Conservation (phyloP, 2,888 invertebrate genomes). For the Crepidodera aurea region DNA sequence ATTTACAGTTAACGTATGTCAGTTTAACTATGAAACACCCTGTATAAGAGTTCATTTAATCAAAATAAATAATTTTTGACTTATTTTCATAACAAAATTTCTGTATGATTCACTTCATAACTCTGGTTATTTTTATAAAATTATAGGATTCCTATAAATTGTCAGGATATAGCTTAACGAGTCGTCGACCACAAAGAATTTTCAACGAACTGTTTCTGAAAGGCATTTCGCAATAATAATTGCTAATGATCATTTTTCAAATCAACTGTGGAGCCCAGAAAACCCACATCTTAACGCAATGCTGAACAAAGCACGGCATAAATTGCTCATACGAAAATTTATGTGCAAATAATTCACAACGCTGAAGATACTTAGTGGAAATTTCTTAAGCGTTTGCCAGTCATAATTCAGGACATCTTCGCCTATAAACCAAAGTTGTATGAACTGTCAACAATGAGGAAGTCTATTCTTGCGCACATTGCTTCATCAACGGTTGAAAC, state of each 20-base stretch:
- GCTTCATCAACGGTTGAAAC: slow-evolving; percentile 33
- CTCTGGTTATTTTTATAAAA: background rate
- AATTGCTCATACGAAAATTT: slow-evolving; percentile 56
- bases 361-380: slow-evolving; percentile 28
- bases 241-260: slow-evolving; percentile 10
- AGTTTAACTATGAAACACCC: too few relatives aligned
- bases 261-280: background rate
- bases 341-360: slow-evolving; percentile 56
- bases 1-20: too few relatives aligned
- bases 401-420: slow-evolving; percentile 44
- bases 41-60: too few relatives aligned
- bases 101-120: too few relatives aligned
- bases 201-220: slow-evolving; percentile 1
- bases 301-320: slow-evolving; percentile 52
- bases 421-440: slow-evolving; percentile 45
- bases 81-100: too few relatives aligned
- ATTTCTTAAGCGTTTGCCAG: slow-evolving; percentile 31
- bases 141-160: background rate
- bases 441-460: slow-evolving; percentile 51
- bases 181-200: slow-evolving; percentile 12
- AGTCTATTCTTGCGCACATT: slow-evolving; percentile 46
- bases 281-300: slow-evolving; percentile 40
- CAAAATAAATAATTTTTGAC: too few relatives aligned
- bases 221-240: slow-evolving; percentile 22
- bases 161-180: background rate